Conservation (phyloP, 2,113 vertebrate species). For the Reinhardtius hippoglossoides region DNA sequence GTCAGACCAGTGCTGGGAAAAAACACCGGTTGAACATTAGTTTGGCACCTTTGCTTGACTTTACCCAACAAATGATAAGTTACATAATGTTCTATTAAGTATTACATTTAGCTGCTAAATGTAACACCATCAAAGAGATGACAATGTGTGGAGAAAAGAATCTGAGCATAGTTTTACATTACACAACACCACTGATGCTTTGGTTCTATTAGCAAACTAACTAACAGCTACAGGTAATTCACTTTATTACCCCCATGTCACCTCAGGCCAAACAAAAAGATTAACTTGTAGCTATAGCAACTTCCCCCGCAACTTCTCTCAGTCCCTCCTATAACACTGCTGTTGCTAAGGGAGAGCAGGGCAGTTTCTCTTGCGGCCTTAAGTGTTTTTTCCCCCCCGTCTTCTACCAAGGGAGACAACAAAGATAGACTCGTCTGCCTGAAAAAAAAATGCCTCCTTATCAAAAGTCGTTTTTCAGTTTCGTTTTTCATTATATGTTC, state of each 20-base stretch:
- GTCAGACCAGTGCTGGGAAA: neutral
- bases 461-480: constrained; percentile 42
- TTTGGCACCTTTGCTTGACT: neutral
- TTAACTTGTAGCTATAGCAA: constrained; percentile 56
- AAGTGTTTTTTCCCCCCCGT: too few relatives aligned
- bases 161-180: neutral
- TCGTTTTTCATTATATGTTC: constrained; percentile 7
- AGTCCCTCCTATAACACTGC: constrained; percentile 44
- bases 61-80: too few relatives aligned
- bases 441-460: constrained; percentile 30
- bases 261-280: constrained; percentile 19
- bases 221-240: neutral
- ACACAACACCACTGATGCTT: neutral
- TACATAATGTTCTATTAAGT: too few relatives aligned
- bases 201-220: neutral
- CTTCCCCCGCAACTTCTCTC: constrained; percentile 36
- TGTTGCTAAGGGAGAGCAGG: constrained; percentile 50
- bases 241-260: constrained; percentile 19
- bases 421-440: constrained; percentile 20
- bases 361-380: constrained; percentile 33
- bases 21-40: constrained; percentile 1
- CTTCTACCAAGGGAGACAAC: constrained; percentile 11
- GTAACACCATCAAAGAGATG: neutral
- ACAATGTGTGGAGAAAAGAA: neutral
- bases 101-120: neutral